phyloP scores from a whole-genome alignment of 37 sponge, comb jelly and placozoan species.

The Spongilla lacustris region DNA sequence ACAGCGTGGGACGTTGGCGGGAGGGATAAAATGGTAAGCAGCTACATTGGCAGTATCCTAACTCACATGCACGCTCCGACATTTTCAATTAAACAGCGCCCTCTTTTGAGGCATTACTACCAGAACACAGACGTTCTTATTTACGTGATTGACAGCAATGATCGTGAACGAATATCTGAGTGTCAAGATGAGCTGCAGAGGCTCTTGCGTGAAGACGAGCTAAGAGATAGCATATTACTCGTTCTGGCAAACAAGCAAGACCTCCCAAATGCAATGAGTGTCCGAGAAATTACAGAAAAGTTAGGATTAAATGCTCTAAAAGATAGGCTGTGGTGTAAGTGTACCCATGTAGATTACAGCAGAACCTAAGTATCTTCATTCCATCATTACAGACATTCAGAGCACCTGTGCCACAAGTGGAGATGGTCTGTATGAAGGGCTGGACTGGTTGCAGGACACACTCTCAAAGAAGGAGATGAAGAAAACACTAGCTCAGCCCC shows the following conservation, averaged over 20 bases:
- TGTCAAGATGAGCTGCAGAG: conserved; percentile 59
- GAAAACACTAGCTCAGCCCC: conserved; percentile 61
- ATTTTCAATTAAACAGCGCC: too few species aligned
- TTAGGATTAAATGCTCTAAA: conserved; percentile 57
- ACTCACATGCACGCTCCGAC: background rate
- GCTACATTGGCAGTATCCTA: background rate
- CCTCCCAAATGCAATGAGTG: conserved; percentile 83
- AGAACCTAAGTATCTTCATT: background rate
- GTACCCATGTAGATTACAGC: background rate
- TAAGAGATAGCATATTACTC: conserved; percentile 49
- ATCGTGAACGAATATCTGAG: conserved; percentile 78
- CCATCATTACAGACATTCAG: conserved; percentile 68
- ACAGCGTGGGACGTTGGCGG: conserved; percentile 80
- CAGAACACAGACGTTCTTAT: conserved; percentile 83
- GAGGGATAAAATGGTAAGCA: conserved; percentile 61
- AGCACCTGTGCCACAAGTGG: conserved; percentile 72
- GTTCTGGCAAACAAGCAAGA: conserved; percentile 96
- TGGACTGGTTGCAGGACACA: conserved; percentile 56
- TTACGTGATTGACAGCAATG: conserved; percentile 91
- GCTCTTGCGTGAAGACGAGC: conserved; percentile 68
- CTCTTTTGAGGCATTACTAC: conserved; percentile 86
- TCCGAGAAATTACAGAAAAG: conserved; percentile 60
- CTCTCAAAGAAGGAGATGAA: conserved; percentile 40
- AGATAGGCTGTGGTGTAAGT: conserved; percentile 79
- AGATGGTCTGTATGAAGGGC: conserved; percentile 88